Percentiles rank a stretch among this genome's conserved stretches.
phyloP scores from a whole-genome alignment of 2,888 invertebrate species.

The Drosophila heteroneura region DNA sequence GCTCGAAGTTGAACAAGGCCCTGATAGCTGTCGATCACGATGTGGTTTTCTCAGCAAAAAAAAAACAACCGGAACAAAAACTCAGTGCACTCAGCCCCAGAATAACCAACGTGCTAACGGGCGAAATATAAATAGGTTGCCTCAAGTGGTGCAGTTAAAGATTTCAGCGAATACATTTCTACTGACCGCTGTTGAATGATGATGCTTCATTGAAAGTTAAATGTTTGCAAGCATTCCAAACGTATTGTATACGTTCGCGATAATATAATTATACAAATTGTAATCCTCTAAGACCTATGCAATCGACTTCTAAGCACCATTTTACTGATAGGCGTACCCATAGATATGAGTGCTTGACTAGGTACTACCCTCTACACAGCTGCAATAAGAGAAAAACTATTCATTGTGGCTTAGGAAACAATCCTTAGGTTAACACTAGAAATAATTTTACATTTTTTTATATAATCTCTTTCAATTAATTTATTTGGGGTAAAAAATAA shows the following conservation, averaged over 20 bases:
- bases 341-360: background rate
- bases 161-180: conserved; percentile 4
- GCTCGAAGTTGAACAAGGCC: background rate
- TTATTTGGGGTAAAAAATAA: background rate
- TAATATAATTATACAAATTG: conserved; percentile 22
- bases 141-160: background rate
- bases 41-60: conserved; percentile 17
- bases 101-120: background rate
- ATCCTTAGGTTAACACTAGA: background rate
- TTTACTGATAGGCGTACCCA: conserved; percentile 25
- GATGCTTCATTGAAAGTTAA: conserved; percentile 8
- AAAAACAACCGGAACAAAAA: conserved; percentile 10
- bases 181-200: background rate
- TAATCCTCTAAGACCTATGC: conserved; percentile 41
- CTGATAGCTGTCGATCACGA: conserved; percentile 45
- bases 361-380: background rate
- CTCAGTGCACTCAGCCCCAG: background rate
- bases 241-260: conserved; percentile 30
- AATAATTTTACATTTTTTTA: background rate
- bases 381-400: background rate
- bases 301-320: conserved; percentile 28
- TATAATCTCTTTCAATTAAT: background rate
- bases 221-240: conserved; percentile 1
- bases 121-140: background rate
- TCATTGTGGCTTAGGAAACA: background rate